phyloP scores from a whole-genome alignment of 92 coral and sea anemone species.

The Epizoanthus ramosus region DNA sequence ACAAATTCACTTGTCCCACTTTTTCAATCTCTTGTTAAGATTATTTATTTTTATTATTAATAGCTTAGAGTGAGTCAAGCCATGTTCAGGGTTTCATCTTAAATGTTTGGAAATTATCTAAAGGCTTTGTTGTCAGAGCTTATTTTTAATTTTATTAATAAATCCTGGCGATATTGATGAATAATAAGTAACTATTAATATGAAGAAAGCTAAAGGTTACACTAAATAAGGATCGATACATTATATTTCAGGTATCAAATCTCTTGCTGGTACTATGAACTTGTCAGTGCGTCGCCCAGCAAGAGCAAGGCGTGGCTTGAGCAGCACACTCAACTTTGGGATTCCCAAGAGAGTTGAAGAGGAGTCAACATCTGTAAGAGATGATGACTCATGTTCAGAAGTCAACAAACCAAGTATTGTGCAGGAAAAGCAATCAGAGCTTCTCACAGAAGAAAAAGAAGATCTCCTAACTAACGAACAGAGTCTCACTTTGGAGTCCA shows the following conservation, averaged over 20 bases:
- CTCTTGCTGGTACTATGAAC: constrained; percentile 68
- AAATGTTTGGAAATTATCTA: no score
- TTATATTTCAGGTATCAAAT: constrained; percentile 4
- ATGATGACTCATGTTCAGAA: constrained; percentile 24
- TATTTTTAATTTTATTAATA: no score
- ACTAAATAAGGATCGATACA: constrained; percentile 4
- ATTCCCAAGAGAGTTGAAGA: constrained; percentile 70
- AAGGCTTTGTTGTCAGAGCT: no score
- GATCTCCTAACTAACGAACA: background rate
- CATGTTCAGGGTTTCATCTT: no score
- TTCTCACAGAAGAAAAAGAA: background rate
- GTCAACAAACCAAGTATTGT: background rate
- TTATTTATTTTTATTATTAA: no score
- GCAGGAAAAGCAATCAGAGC: background rate
- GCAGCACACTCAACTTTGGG: constrained; percentile 49
- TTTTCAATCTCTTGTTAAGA: no score
- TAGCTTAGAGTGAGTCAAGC: no score
- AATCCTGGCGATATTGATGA: no score
- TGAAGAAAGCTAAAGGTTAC: no score
- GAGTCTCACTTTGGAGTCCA: background rate
- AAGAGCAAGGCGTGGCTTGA: constrained; percentile 57
- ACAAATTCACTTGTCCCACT: no score
- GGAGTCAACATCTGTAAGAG: constrained; percentile 46
- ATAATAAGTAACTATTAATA: no score
- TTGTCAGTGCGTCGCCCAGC: constrained; percentile 68